Percentiles rank a stretch among this genome's conserved stretches.
Evolutionary conservation across 2,797 vertebrate genomes (phyloP).

Genomic region (Danionella dracula): DNA sequence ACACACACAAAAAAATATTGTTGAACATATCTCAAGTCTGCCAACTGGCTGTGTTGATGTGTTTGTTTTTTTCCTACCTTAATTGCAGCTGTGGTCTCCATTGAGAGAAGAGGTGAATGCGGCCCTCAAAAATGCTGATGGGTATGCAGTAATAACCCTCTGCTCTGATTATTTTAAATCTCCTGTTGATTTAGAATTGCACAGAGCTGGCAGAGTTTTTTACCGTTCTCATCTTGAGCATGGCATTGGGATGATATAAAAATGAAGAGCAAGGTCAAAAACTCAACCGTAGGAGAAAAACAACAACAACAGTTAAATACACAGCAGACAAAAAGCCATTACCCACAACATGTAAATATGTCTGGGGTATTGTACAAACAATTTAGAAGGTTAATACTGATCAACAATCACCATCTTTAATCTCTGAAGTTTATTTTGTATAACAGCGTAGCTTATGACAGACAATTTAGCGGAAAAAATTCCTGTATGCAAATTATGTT

Average conservation of each 20-base stretch:
- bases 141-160: conserved; percentile 36
- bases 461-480: neutral
- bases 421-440: neutral
- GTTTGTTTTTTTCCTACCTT: conserved; percentile 33
- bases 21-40: too few relatives aligned
- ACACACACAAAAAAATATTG: too few relatives aligned
- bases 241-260: neutral
- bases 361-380: neutral
- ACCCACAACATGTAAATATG: neutral
- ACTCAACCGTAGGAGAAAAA: conserved; percentile 15
- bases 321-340: conserved; percentile 1
- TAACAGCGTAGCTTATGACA: neutral
- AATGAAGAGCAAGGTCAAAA: conserved; percentile 28
- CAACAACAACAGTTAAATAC: conserved; percentile 11
- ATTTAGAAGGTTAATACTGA: conserved; percentile 1
- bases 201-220: conserved; percentile 5
- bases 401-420: neutral
- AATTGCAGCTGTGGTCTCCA: conserved; percentile 19
- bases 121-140: conserved; percentile 37
- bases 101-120: conserved; percentile 28
- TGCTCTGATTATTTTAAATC: conserved; percentile 47
- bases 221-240: neutral
- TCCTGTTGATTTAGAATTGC: conserved; percentile 45
- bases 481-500: too few relatives aligned
- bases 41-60: too few relatives aligned